Evolutionary conservation across 2,888 invertebrate species (phyloP).

Genomic region (Platycheirus rosarum): DNA sequence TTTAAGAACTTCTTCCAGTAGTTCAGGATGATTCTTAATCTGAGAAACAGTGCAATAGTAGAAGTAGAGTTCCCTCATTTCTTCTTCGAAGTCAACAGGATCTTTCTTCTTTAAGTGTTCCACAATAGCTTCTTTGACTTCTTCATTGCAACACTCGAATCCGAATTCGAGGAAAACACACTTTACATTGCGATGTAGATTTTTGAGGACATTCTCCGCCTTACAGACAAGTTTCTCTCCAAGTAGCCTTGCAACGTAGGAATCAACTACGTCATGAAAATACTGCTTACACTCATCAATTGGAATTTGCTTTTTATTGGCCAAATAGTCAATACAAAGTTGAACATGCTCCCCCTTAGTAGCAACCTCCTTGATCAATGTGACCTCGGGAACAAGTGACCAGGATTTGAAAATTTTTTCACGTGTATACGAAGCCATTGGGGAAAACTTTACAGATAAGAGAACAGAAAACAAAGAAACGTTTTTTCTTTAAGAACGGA

Average conservation of each 20-base stretch:
- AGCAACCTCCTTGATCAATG: constrained; percentile 81
- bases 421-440: constrained; percentile 74
- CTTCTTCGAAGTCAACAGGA: constrained; percentile 78
- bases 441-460: constrained; percentile 2
- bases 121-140: constrained; percentile 86
- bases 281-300: constrained; percentile 77
- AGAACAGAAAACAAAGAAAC: constrained; percentile 43
- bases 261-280: constrained; percentile 80
- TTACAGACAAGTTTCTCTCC: constrained; percentile 80
- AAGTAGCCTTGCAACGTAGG: constrained; percentile 80
- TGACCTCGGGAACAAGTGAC: constrained; percentile 79
- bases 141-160: constrained; percentile 84
- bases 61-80: constrained; percentile 77
- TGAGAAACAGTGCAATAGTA: constrained; percentile 79
- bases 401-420: constrained; percentile 81
- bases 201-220: constrained; percentile 79
- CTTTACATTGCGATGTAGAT: constrained; percentile 80
- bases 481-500: constrained; percentile 19
- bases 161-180: constrained; percentile 83
- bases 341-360: constrained; percentile 82
- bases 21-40: constrained; percentile 75
- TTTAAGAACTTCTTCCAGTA: constrained; percentile 69
- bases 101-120: constrained; percentile 85
- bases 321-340: constrained; percentile 80
- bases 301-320: constrained; percentile 75